Evolutionary conservation across 1,140 invertebrate genomes (phyloP).

Genomic region (Aradophagus sp.): DNA sequence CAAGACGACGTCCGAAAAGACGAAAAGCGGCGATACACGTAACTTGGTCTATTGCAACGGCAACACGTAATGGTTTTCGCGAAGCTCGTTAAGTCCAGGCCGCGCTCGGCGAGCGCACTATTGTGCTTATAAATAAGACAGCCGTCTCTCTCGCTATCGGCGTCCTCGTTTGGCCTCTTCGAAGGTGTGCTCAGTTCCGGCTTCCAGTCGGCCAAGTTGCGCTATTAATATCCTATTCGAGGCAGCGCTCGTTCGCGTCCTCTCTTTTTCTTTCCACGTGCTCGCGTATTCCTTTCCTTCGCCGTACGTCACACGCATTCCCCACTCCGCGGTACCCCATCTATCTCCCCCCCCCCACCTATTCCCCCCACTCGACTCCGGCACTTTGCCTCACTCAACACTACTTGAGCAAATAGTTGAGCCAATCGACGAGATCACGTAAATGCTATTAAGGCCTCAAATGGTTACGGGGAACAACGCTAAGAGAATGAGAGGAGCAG

Average conservation of each 20-base stretch:
- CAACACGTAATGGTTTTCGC: constrained; percentile 42
- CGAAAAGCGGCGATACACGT: constrained; percentile 40
- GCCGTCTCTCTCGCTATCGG: constrained; percentile 28
- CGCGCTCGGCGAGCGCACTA: constrained; percentile 41
- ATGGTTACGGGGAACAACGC: too few relatives aligned
- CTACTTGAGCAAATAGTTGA: constrained; percentile 56
- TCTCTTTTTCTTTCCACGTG: constrained; percentile 50
- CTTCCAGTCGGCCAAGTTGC: constrained; percentile 58
- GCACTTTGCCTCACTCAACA: constrained; percentile 47
- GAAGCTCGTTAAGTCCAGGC: constrained; percentile 50
- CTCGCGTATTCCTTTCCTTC: constrained; percentile 47
- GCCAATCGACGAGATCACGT: constrained; percentile 57
- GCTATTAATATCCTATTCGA: constrained; percentile 61
- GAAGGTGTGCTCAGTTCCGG: constrained; percentile 58
- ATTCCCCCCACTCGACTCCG: not conserved
- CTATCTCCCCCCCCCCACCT: not conserved
- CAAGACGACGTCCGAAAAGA: constrained; percentile 2
- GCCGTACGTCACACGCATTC: constrained; percentile 15
- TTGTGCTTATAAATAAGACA: constrained; percentile 62
- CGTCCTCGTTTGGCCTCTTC: constrained; percentile 46
- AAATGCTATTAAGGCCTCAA: constrained; percentile 51
- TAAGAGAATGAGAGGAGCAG: not conserved
- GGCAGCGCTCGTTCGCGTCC: too few relatives aligned
- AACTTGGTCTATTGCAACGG: too few relatives aligned
- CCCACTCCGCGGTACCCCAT: too few relatives aligned